Percentiles rank a stretch among this genome's conserved stretches.
phyloP scores from a whole-genome alignment of 1,140 invertebrate species.

The Zaprionus davidi region DNA sequence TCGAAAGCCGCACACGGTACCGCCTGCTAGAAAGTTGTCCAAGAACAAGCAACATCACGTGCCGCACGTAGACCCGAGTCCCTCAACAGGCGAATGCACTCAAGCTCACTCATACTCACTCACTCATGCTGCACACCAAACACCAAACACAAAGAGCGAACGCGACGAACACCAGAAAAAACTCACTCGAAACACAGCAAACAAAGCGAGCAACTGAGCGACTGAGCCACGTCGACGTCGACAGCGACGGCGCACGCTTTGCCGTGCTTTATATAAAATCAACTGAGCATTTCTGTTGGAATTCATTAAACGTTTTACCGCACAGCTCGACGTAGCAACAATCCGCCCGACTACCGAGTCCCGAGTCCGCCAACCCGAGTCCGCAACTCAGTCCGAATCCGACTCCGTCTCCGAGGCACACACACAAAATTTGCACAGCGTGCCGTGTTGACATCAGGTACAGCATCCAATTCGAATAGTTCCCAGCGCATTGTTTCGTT shows the following conservation, averaged over 20 bases:
- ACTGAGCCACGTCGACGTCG: conserved; percentile 45
- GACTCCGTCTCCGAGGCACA: conserved; percentile 1
- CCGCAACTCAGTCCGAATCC: conserved; percentile 17
- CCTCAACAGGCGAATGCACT: conserved; percentile 32
- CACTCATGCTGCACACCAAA: neutral
- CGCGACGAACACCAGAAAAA: conserved; percentile 39
- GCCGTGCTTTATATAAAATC: conserved; percentile 83
- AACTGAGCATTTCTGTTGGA: conserved; percentile 83
- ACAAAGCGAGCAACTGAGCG: conserved; percentile 58
- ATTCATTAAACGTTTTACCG: conserved; percentile 84
- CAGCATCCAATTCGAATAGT: conserved; percentile 33
- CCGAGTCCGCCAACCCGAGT: conserved; percentile 22
- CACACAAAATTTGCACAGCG: neutral
- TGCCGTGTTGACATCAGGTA: conserved; percentile 23
- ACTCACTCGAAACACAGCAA: conserved; percentile 72
- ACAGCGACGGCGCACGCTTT: conserved; percentile 55
- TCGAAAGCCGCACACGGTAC: conserved; percentile 41
- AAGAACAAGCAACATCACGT: conserved; percentile 70
- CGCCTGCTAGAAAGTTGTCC: conserved; percentile 18
- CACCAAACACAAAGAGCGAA: conserved; percentile 14
- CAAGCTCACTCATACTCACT: conserved; percentile 16
- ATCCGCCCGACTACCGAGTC: conserved; percentile 22
- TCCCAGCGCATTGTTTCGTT: conserved; percentile 38
- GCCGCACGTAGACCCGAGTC: conserved; percentile 64
- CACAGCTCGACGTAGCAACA: conserved; percentile 65